Percentiles rank a stretch among this genome's conserved stretches.
These are phyloP conservation scores for Acrocephalus arundinaceus DNA, from an alignment of 2,113 vertebrate species.

Conservation along the genomic window DNA sequence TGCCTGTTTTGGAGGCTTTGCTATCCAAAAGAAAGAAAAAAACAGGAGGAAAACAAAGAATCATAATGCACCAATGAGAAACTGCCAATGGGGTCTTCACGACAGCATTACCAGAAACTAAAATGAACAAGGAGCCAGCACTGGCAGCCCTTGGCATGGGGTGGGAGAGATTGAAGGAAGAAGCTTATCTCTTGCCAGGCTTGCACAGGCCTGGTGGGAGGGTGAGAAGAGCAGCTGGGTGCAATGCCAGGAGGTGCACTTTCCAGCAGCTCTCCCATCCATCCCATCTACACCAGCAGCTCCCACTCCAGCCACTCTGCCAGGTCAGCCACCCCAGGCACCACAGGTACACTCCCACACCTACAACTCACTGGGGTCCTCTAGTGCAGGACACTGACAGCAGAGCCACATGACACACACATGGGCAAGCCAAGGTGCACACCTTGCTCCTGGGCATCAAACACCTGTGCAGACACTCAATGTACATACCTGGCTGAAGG, in stretches of 20 bases:
- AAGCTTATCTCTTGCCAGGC: background rate
- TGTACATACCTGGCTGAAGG: slow-evolving; percentile 70
- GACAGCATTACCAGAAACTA: background rate
- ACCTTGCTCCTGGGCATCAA: background rate
- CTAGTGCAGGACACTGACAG: background rate
- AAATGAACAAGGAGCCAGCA: background rate
- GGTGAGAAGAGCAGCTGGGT: background rate
- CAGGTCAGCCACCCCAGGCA: background rate
- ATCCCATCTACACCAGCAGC: background rate
- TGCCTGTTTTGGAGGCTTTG: background rate
- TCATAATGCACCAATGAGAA: background rate
- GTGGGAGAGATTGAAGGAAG: background rate
- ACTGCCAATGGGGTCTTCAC: background rate
- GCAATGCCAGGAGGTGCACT: background rate
- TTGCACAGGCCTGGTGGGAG: background rate
- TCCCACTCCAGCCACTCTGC: background rate
- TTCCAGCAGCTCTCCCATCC: background rate
- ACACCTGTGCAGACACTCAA: background rate
- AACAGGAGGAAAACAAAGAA: background rate
- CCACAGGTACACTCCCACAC: rapidly evolving
- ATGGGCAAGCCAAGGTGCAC: background rate
- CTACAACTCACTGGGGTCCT: rapidly evolving
- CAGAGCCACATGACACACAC: rapidly evolving
- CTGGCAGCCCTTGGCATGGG: background rate
- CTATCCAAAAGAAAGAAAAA: background rate